Conservation (phyloP, 2,888 invertebrate genomes). For the Athalia cordata region DNA sequence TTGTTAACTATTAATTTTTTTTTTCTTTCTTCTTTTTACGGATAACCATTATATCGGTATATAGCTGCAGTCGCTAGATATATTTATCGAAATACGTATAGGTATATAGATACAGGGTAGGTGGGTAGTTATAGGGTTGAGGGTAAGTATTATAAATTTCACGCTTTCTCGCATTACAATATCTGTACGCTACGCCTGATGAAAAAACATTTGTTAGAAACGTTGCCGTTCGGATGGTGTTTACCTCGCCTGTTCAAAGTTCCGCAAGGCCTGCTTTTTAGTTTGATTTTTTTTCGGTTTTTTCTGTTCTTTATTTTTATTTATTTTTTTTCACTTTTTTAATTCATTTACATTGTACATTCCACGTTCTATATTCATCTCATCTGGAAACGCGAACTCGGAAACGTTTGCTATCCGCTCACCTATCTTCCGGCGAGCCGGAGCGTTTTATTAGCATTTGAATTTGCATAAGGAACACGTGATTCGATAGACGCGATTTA, state of each 20-base stretch:
- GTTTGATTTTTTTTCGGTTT: neutral
- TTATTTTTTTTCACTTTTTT: neutral
- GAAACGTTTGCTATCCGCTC: neutral
- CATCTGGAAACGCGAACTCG: neutral
- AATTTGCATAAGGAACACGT: slow-evolving; percentile 23
- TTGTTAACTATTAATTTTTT: no score
- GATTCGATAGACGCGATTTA: slow-evolving; percentile 12
- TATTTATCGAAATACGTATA: slow-evolving; percentile 32
- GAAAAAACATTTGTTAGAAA: slow-evolving; percentile 32
- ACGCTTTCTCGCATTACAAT: slow-evolving; percentile 28
- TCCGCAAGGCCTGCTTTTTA: neutral
- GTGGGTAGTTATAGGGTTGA: neutral
- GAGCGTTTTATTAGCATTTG: slow-evolving; percentile 14
- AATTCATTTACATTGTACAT: slow-evolving; percentile 23
- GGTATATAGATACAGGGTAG: neutral
- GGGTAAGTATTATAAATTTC: slow-evolving; percentile 4
- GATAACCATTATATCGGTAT: slow-evolving; percentile 38
- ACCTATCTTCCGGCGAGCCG: slow-evolving; percentile 14
- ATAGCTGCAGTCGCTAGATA: slow-evolving; percentile 35
- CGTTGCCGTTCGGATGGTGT: neutral
- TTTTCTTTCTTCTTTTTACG: neutral
- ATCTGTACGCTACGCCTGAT: slow-evolving; percentile 12
- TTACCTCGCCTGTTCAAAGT: neutral
- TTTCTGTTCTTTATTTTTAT: no score
- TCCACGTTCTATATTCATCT: neutral